Base-by-base conservation (phyloP, 2,113 vertebrate species). In the Cyrtonyx montezumae region DNA sequence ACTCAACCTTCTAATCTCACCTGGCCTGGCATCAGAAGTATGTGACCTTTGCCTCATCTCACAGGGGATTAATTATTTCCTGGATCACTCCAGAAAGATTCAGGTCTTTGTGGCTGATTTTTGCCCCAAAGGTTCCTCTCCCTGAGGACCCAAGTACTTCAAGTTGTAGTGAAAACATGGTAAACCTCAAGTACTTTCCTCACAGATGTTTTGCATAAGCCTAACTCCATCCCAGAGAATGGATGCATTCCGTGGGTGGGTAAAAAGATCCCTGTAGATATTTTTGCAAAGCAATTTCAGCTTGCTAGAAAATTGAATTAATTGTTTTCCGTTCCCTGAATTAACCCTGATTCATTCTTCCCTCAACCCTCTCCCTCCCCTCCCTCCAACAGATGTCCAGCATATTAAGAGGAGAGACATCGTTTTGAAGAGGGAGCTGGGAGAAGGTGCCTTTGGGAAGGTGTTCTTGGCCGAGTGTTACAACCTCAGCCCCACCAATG, bases 401-500 rank as follows among this genome's bases (percentile, higher is more conserved):
- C 99, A 99, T 84, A 99, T 99, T 94, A 99, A 99, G 97, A 98
- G 99, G 83, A 98, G 99, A 95, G 99, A 99, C 98, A 99, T 99
- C 96, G 98, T 99, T 95, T 96, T 99, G 98, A 99, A 99, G 97
- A 98, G 99, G 79, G 99, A 99, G 93, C 97, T 99, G 95, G 99
- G 99, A 1, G 99, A 99, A 96, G 99, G 99, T 87, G 99, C 99
- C 51, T 99, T 99, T n/a, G 99, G 99, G 14, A 99, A 99, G 97
- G 99, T 99, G 86, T 99, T 99, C 97, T 97, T 99, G 96, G 99
- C 99, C 7, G 99, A 99, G 96, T 99, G 99, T 96, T 99, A 99
- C 98, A 99, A 99, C 97, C 98, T 99, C 93, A 98, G 98, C 91
- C 99, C 99, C 78, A 99, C 98, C 96, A 99, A 99, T 73, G 99